Conservation (phyloP, 2,797 vertebrate species). For the Botia almorhae region DNA sequence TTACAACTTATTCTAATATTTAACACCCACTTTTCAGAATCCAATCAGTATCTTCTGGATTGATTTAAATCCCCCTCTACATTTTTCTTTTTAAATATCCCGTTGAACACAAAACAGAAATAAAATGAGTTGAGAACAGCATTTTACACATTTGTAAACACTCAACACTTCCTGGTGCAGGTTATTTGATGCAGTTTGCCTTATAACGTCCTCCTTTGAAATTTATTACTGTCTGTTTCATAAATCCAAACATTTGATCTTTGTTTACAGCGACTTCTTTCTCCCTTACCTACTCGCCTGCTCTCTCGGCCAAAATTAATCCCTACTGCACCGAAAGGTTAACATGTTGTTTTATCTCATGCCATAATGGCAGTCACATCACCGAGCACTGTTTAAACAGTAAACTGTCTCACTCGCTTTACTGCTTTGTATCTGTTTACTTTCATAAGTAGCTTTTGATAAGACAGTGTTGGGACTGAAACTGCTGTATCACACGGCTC, state of each 20-base stretch:
- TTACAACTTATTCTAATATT: neutral
- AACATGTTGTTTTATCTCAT: constrained; percentile 16
- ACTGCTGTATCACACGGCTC: neutral
- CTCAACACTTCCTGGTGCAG: neutral
- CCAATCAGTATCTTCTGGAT: neutral
- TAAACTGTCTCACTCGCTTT: neutral
- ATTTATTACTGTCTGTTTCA: neutral
- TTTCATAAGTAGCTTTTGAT: neutral
- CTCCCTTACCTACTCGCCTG: neutral
- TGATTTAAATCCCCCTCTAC: neutral
- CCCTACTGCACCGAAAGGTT: neutral
- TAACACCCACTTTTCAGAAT: neutral
- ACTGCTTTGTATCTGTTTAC: constrained; percentile 2
- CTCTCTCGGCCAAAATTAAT: neutral
- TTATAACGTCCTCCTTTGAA: neutral
- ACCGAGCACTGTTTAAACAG: neutral
- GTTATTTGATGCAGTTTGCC: neutral
- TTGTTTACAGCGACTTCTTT: neutral
- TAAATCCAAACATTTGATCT: neutral
- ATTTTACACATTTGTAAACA: neutral
- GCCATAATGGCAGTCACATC: neutral
- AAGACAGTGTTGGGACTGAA: neutral
- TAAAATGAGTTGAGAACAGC: neutral
- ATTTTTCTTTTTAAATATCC: neutral
- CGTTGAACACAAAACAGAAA: neutral